Base-by-base conservation (phyloP, 1,140 invertebrate species). In the Cyclargus thomasi region DNA sequence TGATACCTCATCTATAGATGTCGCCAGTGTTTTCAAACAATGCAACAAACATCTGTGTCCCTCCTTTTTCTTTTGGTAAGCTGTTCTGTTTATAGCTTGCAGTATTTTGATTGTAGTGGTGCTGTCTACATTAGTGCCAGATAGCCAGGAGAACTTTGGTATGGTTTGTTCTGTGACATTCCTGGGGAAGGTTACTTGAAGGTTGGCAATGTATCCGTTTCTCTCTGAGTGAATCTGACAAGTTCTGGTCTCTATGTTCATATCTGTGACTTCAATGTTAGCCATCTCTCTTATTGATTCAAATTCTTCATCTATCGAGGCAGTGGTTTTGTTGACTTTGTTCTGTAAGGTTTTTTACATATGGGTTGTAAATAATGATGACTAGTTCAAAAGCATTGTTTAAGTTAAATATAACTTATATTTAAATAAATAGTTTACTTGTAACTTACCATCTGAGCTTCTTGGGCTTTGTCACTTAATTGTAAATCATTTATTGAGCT, bases 211-310 rank as follows among this genome's bases (percentile, higher is more conserved):
- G 70, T 95, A 94, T 67, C 93, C 94, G 67, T 95, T 95, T 21
- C 94, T 93, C 62, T 93, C 92, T 0, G 95, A 95, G 62, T 94
- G 94, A 29, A 97, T 95, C 2, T 93, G 94, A 63, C 97, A 93
- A 67, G 94, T 94, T 16, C 93, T 90, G 5, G 93, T 92, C 78
- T 95, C 94, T 83, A 95, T 93, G 75, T 94, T 94, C 68, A 97
- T 93, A 75, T 95, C 94, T 63, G 97, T 93, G 77, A 97, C 96
- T 55, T 95, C 95, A 82, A 97, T 97, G 82, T 97, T 96, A 14
- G 95, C 94, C 81, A 91, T 85, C 86, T 97, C 97, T 35, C 97
- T 92, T 47, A 97, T 90, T 7, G 95, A 96, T 74, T 91, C 90
- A 90, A 97, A 98, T 88, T 97, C 97, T 90, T 97, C 96, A 80